Evolutionary conservation across 2,888 invertebrate species (phyloP), one percentile per base, ranked within the genome.

Genomic region (Pomacea canaliculata): DNA sequence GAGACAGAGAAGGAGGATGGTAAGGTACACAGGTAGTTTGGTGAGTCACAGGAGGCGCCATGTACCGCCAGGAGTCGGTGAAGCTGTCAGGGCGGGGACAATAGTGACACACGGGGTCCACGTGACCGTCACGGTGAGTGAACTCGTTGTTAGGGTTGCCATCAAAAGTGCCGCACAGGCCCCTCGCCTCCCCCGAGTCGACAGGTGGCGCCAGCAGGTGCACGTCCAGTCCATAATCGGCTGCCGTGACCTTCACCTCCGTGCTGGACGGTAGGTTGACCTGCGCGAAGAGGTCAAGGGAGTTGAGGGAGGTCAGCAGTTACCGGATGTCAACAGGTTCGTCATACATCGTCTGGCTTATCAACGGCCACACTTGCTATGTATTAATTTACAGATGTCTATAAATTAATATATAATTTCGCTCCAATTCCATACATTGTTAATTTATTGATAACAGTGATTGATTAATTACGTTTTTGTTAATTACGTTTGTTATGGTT

Each of bases 91-190:
- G 78, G 8, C 78, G 73, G 27, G 9, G 0, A 37, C 72, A 19
- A 51, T 56, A 8, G 7, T 4, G 9, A 37, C 78, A 78, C 1
- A 66, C n/a, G 8, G 37, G 37, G 10, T 73, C 73, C 13, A 68
- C 70, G 3, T 12, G 37, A 10, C 78, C 78, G 60, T 76, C 78
- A 3, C 73, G 70, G 10, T 70, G 51, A 18, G 76, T 78, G 67
- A 78, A 76, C 27, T 78, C 78, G 66, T 78, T 78, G 51, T 67
- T 68, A n/a, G 74, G 63, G 19, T 72, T 71, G 16, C 74, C 72
- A 60, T 80, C 80, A 59, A 73, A 79, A 10, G 80, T 80, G 7
- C 80, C 80, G 69, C 80, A 80, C 23, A 80, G 49, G 2, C 80
- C 80, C 19, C 48, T 49, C 7, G 77, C 77, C 46, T 74, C 70